Evolutionary conservation across 2,797 vertebrate genomes (phyloP), one percentile per base, ranked within the genome.

Genomic region (Clarias platycephalus): DNA sequence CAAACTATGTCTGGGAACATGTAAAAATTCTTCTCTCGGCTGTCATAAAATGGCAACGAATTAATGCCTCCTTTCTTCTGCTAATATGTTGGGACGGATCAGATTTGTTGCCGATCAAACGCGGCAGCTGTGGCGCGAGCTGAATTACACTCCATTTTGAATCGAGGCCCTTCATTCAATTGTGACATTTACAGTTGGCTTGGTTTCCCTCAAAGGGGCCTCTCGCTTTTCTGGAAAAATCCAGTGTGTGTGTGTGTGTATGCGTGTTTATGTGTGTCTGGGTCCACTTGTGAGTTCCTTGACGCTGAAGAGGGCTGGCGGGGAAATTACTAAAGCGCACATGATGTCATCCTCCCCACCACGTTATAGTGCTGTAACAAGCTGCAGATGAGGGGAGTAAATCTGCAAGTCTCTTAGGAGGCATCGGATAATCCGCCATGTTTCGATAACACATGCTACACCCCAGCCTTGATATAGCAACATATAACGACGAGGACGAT

Each of bases 171-270:
- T 93, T 94, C 94, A 95, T 94, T 95, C 92, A 95, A 94, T 95
- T 94, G 92, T 94, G 94, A 95, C 94, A 94, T 95, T 95, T 95
- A 94, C 93, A 94, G 93, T 94, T 90, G 92, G 92, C 92, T 88
- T 83, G 85, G 76, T 90, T 88, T 92, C 92, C 93, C 91, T 90
- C 28, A 87, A 81, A 63, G 85, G 92, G 93, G 94, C 94, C 94
- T 94, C 94, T 95, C 92, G 90, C 90, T 93, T 93, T 92, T 86
- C 82, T 95, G 95, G 94, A 95, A 95, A 95, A 94, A 93, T 92
- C 93, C 93, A 93, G 94, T 94, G 93, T 93, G 68, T 67, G 66
- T 67, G 64, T 67, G 64, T 72, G 72, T 57, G 16, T 31, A 64
- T 34, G 60, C 53, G 22, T 66, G n/a, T 60, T 93, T 93, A 92